Base-by-base conservation (phyloP, 2,113 vertebrate species). In the Hepsetus odoe region DNA sequence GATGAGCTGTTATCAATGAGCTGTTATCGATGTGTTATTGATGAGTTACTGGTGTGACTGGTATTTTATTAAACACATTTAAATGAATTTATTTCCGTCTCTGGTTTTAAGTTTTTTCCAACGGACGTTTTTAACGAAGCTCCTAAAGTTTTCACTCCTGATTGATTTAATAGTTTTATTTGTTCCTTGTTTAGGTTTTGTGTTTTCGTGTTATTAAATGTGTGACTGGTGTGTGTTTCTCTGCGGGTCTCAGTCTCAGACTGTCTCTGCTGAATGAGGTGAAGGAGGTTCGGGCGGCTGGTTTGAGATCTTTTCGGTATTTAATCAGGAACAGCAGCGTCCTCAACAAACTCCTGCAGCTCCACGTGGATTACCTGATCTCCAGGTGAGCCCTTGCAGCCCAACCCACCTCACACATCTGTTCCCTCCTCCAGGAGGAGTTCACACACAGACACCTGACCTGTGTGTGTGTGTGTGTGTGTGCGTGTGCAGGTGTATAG, bases 331-430 rank as follows among this genome's bases (percentile, higher is more conserved):
- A 95, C 77, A 92, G 93, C 87, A 90, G 81, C 88, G 90, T 95
- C 88, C 88, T 96, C 8, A 93, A 95, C 89, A 95, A 94, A 90
- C 92, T 95, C 91, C 92, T 96, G 46, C 91, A 89, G 44, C 86
- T 95, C 80, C 95, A 95, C 89, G 94, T 96, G 88, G 95, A 96
- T 90, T 96, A 96, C 86, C 91, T 96, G 84, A 95, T 96, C 89
- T 93, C 95, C 79, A 95, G 95, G 95, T 96, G 90, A 89, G 74
- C 38, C 12, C 9, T 4, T 3, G 10, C 24, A 7, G 51, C 35
- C 9, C 14, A 46, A 2, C 44, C 14, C 5, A 12, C 33, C 33
- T 12, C 8, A 1, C 11, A n/a, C 49, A 18, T 4, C 14, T 46
- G 16, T 46, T 16, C n/a, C n/a, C n/a, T n/a, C 13, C 49, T 51